Base-by-base conservation (phyloP, 2,113 vertebrate genomes). In the Ictalurus punctatus region DNA sequence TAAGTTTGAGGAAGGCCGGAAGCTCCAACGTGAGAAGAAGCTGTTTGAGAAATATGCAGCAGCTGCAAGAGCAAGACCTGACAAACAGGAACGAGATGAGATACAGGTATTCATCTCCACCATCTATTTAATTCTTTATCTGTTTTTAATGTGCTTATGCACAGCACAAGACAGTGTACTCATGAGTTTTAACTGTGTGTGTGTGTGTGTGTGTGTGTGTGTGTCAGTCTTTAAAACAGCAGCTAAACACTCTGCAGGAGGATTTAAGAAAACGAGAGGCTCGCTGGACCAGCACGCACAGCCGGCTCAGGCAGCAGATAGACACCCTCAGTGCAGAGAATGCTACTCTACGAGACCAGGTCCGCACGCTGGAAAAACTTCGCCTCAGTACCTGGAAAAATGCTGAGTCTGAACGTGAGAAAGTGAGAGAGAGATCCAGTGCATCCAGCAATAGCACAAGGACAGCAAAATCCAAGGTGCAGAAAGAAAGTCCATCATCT, bases 71-170 rank as follows among this genome's bases (percentile, higher is more conserved):
- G 95, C 97, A 74, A 95, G 97, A 30, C 98, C 98, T 12, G 98
- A 98, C 94, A 99, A 98, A 94, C 98, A 96, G 87, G 98, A 99
- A 84, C 96, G 98, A 44, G 97, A 98, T 92, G 98, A 99, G 94
- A 99, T 99, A 90, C 98, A 98, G 97, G 98, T 97, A 44, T 73
- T 40, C 4, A 6, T 30, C 30, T 61, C 56, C 63, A 58, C n/a
- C 10, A 34, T 44, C 30, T 52, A 13, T 61, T 48, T 44, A 12
- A 23, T 54, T 76, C 27, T 30, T 83, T 9, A 63, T 61, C 1
- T 21, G 7, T 30, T 80, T 25, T 76, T 44, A 48, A 54, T 48
- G 19, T 71, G 40, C 0, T 54, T 69, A 21, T 81, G 25, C 17
- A 34, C 10, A 17, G 5, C 48, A 54, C 0, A 17, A n/a, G 0